Percentiles rank a stretch among this genome's conserved stretches.
These are phyloP conservation scores for Solenopsis invicta DNA, from an alignment of 1,140 invertebrate genomes.

Conservation along the genomic window DNA sequence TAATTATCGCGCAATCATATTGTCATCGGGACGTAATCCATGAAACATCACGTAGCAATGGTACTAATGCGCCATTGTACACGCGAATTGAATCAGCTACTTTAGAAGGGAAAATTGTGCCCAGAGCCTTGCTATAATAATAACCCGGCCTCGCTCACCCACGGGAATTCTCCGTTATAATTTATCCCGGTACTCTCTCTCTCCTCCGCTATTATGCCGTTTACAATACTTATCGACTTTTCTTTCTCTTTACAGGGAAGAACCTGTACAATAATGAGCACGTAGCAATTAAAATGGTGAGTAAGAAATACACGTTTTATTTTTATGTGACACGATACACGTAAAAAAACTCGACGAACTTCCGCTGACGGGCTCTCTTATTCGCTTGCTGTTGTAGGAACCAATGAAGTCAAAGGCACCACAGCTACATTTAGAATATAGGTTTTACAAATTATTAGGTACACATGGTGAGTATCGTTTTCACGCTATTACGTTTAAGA, in stretches of 20 bases:
- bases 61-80: constrained; percentile 4
- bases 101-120: neutral
- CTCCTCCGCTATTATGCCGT: constrained; percentile 33
- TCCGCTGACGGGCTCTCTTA: constrained; percentile 9
- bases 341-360: neutral
- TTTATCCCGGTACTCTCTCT: neutral
- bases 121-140: neutral
- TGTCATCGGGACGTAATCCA: constrained; percentile 18
- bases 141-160: neutral
- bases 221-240: constrained; percentile 69
- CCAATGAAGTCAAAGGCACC: constrained; percentile 99
- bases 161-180: constrained; percentile 20
- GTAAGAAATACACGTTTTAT: constrained; percentile 77
- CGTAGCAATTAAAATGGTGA: constrained; percentile 99
- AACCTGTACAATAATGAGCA: constrained; percentile 99
- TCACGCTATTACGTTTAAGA: neutral
- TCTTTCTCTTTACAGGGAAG: constrained; percentile 94
- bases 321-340: constrained; percentile 16
- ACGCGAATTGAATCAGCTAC: constrained; percentile 18
- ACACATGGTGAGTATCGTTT: constrained; percentile 92
- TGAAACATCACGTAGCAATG: constrained; percentile 45
- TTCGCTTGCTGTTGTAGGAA: constrained; percentile 90
- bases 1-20: constrained; percentile 53
- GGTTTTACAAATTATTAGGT: constrained; percentile 99
- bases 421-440: constrained; percentile 99